These are phyloP conservation scores for Drosophila siamana DNA, from an alignment of 2,888 invertebrate genomes.

Conservation along the genomic window DNA sequence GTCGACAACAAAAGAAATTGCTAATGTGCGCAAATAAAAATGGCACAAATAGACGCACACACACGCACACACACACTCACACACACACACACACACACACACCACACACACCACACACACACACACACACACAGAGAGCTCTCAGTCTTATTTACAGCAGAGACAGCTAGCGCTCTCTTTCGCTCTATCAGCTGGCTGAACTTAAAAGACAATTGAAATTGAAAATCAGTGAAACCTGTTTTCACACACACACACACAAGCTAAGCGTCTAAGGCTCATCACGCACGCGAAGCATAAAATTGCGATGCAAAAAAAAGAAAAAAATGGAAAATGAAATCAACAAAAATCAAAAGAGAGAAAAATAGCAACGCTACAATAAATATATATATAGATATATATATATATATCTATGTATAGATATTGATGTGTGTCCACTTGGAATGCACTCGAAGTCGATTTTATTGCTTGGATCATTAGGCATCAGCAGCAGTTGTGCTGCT, in stretches of 20 bases:
- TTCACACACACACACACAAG: constrained; percentile 56
- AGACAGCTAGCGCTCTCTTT: constrained; percentile 5
- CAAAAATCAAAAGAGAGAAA: constrained; percentile 5
- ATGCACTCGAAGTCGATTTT: no score
- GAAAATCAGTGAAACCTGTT: constrained; percentile 77
- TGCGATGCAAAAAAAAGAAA: constrained; percentile 14
- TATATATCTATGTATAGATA: no score
- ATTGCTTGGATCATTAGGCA: neutral
- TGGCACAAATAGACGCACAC: constrained; percentile 58
- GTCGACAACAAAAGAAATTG: constrained; percentile 71
- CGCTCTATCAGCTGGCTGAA: constrained; percentile 11
- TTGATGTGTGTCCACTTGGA: no score
- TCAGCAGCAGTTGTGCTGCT: no score
- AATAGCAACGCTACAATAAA: neutral
- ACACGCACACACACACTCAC: constrained; percentile 15
- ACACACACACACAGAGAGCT: constrained; percentile 4
- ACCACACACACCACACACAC: constrained; percentile 27
- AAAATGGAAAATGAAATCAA: constrained; percentile 33
- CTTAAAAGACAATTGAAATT: constrained; percentile 72
- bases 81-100: constrained; percentile 23
- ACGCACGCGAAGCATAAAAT: constrained; percentile 42
- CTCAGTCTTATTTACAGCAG: neutral
- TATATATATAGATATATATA: no score
- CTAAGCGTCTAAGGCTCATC: constrained; percentile 35
- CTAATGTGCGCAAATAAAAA: constrained; percentile 76